Evolutionary conservation across 2,888 invertebrate species (phyloP), one percentile per base, ranked within the genome.

Genomic region (Tuta absoluta): DNA sequence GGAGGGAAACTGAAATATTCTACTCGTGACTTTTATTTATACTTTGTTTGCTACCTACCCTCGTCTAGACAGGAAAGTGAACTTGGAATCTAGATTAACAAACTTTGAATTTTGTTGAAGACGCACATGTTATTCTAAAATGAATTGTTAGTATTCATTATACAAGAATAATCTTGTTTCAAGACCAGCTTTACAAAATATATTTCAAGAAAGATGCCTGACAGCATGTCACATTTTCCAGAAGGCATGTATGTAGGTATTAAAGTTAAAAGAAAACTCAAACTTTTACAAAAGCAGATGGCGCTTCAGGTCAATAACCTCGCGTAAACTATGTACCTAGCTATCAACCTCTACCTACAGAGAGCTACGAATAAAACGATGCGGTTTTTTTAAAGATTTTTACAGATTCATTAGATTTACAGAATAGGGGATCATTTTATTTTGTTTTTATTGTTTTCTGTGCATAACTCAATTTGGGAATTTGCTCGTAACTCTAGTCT

Each of bases 1-100:
- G 74, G 78, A 81, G 78, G 76, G 78, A 79, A 82, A 77, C 75
- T 77, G 76, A 78, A 76, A 79, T 80, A 77, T 77, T 77, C 72
- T 66, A 70, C 68, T 64, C 69, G 33, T 68, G 70, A 75, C 74
- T 75, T 74, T 75, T 67, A 69, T 73, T 67, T 67, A 66, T 69
- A 74, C 63, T 23, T 69, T 67, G 61, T 51, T 51, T 11, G 21
- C 51, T 75, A 70, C 63, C 23, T 48, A 59, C 33, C 23, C 49
- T 28, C 59, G 71, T 72, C 72, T 72, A 69, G 68, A 71, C 68
- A 48, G 57, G 56, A 69, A 63, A 60, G 45, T 58, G 11, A 24
- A 58, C 10, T 41, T 48, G 12, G 33, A 28, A n/a, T 23, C 11
- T 10, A 12, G 51, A 23, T 23, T 19, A 23, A 53, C 21, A 23